phyloP scores from a whole-genome alignment of 2,113 vertebrate species.

The Sylvicapra grimmia region DNA sequence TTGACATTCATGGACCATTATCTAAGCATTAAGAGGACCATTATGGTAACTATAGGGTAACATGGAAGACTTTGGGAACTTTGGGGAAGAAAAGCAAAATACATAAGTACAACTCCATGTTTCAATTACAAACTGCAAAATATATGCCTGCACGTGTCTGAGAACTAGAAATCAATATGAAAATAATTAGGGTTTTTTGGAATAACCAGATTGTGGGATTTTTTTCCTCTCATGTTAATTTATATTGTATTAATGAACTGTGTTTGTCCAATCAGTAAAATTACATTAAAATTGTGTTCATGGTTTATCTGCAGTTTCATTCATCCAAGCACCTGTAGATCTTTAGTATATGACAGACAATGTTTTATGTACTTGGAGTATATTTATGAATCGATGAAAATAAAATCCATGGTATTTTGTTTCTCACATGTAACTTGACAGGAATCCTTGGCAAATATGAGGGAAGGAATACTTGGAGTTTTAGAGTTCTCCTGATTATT shows the following conservation, averaged over 20 bases:
- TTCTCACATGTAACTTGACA: not conserved
- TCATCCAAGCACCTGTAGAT: not conserved
- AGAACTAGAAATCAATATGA: not conserved
- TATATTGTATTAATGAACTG: not conserved
- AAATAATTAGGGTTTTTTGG: not conserved
- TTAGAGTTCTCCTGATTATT: not conserved
- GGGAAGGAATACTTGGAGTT: not conserved
- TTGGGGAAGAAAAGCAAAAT: conserved; percentile 19
- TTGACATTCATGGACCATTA: not conserved
- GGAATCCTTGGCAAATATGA: not conserved
- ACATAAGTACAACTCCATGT: not conserved
- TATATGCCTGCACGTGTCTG: not conserved
- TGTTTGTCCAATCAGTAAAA: not conserved
- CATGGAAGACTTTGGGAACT: not conserved
- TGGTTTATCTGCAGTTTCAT: conserved; percentile 2
- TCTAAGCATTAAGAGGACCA: conserved; percentile 3
- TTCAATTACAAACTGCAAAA: conserved; percentile 15
- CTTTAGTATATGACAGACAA: not conserved
- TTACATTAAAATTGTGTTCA: not conserved
- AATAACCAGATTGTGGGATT: not conserved
- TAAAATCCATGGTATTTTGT: not conserved
- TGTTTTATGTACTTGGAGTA: not conserved
- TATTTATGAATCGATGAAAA: not conserved
- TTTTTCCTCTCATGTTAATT: not conserved
- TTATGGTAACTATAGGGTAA: not conserved